Conservation (phyloP, 2,113 vertebrate species). For the Pao palembangensis region DNA sequence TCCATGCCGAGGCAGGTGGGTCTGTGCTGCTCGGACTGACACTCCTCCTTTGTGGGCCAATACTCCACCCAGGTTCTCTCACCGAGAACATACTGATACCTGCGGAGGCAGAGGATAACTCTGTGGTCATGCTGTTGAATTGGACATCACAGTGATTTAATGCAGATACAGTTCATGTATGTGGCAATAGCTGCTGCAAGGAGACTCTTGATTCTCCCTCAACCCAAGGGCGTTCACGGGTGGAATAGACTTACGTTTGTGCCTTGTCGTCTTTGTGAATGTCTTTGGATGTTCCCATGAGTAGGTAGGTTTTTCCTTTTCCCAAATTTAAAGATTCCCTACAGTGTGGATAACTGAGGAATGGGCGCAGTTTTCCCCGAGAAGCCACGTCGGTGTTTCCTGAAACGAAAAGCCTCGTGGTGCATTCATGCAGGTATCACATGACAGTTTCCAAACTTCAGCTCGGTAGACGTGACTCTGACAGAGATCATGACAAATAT, state of each 20-base stretch:
- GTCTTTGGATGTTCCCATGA: slow-evolving; percentile 66
- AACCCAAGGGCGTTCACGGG: background rate
- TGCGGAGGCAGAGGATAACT: slow-evolving; percentile 16
- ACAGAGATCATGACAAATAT: too few relatives aligned
- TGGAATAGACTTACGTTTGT: slow-evolving; percentile 16
- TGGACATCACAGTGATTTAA: too few relatives aligned
- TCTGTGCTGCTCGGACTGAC: slow-evolving; percentile 1
- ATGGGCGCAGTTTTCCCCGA: slow-evolving; percentile 29
- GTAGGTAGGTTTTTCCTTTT: slow-evolving; percentile 53
- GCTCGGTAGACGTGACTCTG: too few relatives aligned
- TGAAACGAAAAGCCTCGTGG: slow-evolving; percentile 18
- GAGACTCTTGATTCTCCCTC: too few relatives aligned
- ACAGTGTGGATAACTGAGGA: slow-evolving; percentile 62
- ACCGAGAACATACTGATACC: slow-evolving; percentile 62
- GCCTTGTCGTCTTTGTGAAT: slow-evolving; percentile 10
- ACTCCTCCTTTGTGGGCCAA: slow-evolving; percentile 65
- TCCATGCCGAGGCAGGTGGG: slow-evolving; percentile 25
- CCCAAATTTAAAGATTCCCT: slow-evolving; percentile 42
- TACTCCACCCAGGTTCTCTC: slow-evolving; percentile 72
- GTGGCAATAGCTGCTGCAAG: too few relatives aligned
- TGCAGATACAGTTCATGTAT: background rate
- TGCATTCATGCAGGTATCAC: background rate
- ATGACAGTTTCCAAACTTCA: too few relatives aligned
- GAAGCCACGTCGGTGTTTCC: slow-evolving; percentile 43
- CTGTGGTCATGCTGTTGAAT: too few relatives aligned